Evolutionary conservation across 2,113 vertebrate genomes (phyloP).

Genomic region (Nothoprocta perdicaria): DNA sequence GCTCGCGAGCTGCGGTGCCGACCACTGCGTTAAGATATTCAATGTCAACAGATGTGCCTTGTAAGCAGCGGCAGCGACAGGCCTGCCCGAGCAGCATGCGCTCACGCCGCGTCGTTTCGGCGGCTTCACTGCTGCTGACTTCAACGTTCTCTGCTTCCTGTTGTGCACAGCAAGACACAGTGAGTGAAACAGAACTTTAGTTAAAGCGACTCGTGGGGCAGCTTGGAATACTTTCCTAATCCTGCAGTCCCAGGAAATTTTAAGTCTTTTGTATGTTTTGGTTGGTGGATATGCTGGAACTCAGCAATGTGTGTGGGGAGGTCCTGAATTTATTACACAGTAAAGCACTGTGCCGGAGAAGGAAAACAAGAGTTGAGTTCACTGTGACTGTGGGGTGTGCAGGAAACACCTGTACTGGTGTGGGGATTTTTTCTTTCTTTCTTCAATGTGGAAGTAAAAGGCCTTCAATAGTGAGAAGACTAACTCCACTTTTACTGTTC

Average conservation of each 20-base stretch:
- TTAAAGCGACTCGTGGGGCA: conserved; percentile 21
- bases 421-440: not conserved
- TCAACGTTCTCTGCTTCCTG: not conserved
- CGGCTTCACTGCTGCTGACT: not conserved
- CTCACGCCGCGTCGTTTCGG: not conserved
- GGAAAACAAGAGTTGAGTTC: not conserved
- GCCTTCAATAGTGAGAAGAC: too few species aligned
- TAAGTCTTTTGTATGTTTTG: not conserved
- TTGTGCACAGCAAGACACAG: not conserved
- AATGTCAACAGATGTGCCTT: conserved; percentile 81
- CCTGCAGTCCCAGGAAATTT: not conserved
- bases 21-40: conserved; percentile 93
- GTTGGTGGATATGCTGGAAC: not conserved
- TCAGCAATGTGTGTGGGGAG: not conserved
- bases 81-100: not conserved
- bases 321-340: not conserved
- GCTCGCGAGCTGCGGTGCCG: conserved; percentile 90
- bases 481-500: too few species aligned
- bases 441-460: not conserved
- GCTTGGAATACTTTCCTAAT: conserved; percentile 12
- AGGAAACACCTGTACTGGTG: not conserved
- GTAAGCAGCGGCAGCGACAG: conserved; percentile 31
- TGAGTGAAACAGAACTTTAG: conserved; percentile 13
- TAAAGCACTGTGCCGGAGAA: not conserved
- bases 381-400: not conserved